Conservation (phyloP, 2,888 invertebrate genomes). For the Orthosia cruda region DNA sequence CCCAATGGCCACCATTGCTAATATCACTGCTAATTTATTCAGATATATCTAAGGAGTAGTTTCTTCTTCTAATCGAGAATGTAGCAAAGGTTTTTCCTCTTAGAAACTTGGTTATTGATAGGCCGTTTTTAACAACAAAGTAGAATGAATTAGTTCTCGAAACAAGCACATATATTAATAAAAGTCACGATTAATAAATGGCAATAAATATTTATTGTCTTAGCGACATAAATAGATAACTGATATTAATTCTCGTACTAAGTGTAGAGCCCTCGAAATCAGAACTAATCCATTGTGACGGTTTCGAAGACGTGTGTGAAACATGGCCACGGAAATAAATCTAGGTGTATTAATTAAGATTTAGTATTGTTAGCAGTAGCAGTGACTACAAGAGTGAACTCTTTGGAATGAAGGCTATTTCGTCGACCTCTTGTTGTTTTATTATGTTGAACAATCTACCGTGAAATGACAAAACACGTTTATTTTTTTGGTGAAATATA, state of each 20-base stretch:
- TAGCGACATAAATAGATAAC: constrained; percentile 27
- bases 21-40: no score
- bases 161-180: neutral
- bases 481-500: no score
- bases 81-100: neutral
- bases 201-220: constrained; percentile 37
- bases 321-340: constrained; percentile 16
- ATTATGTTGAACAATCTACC: neutral
- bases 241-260: constrained; percentile 36
- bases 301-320: constrained; percentile 32
- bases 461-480: neutral
- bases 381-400: constrained; percentile 10
- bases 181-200: constrained; percentile 19
- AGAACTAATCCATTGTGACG: constrained; percentile 40
- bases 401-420: neutral
- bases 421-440: neutral
- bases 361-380: constrained; percentile 14
- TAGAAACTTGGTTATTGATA: neutral
- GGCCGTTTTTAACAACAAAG: neutral
- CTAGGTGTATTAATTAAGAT: constrained; percentile 31
- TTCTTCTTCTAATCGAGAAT: no score
- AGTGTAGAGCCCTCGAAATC: constrained; percentile 27
- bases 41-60: no score
- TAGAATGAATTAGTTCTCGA: constrained; percentile 10
- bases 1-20: no score